Percentiles rank a stretch among this genome's conserved stretches.
phyloP scores from a whole-genome alignment of 2,888 invertebrate genomes.

The Chromoteleia sp. region DNA sequence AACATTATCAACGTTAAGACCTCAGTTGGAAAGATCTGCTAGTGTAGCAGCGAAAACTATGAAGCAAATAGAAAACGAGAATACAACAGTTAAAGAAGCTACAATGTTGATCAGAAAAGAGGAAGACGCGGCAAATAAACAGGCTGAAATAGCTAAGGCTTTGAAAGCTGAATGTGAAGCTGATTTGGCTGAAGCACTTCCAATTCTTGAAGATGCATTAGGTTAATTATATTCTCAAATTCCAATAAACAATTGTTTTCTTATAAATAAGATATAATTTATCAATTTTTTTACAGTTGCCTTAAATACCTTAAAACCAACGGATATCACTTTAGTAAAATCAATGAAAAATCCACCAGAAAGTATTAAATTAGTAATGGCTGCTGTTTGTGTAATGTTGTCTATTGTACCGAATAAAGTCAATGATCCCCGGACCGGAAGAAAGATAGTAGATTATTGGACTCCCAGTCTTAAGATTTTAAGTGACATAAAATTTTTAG shows the following conservation, averaged over 20 bases:
- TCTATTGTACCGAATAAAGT: slow-evolving; percentile 91
- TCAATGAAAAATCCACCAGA: slow-evolving; percentile 95
- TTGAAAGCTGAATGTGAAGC: slow-evolving; percentile 96
- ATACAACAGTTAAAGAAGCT: slow-evolving; percentile 91
- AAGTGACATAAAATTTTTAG: slow-evolving; percentile 92
- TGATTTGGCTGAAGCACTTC: slow-evolving; percentile 94
- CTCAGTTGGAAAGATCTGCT: slow-evolving; percentile 90
- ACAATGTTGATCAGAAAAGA: slow-evolving; percentile 93
- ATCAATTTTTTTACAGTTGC: slow-evolving; percentile 86
- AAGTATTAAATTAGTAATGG: slow-evolving; percentile 93
- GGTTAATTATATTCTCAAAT: slow-evolving; percentile 63
- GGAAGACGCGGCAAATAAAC: slow-evolving; percentile 94
- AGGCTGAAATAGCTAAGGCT: slow-evolving; percentile 93
- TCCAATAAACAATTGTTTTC: not conserved
- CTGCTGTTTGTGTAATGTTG: slow-evolving; percentile 95
- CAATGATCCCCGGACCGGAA: slow-evolving; percentile 89
- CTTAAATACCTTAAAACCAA: slow-evolving; percentile 93
- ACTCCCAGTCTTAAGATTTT: slow-evolving; percentile 93
- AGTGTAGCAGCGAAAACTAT: slow-evolving; percentile 91
- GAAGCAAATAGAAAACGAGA: slow-evolving; percentile 91
- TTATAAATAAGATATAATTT: too few relatives aligned
- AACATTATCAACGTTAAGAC: slow-evolving; percentile 90
- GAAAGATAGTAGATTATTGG: slow-evolving; percentile 92
- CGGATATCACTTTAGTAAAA: slow-evolving; percentile 93
- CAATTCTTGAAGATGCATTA: slow-evolving; percentile 91